These are phyloP conservation scores for Polyploca ridens DNA, from an alignment of 2,888 invertebrate genomes.

Conservation along the genomic window DNA sequence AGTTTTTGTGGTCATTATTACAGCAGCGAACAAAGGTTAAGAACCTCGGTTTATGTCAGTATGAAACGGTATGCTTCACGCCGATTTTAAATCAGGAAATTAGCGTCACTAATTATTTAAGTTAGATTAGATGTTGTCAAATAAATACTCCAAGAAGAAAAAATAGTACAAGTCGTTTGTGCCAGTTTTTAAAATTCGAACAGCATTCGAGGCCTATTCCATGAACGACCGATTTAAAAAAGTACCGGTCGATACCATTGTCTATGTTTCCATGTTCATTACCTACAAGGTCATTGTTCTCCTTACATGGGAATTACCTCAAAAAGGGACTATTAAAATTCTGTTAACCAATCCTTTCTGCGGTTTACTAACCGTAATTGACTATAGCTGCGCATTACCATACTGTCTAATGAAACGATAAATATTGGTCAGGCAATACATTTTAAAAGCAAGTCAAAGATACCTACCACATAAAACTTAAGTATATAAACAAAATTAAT, in stretches of 20 bases:
- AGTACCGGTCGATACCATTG: constrained; percentile 24
- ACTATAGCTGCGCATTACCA: neutral
- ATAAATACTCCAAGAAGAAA: neutral
- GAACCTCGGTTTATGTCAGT: constrained; percentile 36
- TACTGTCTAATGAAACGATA: neutral
- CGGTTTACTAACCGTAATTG: constrained; percentile 25
- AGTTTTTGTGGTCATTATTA: constrained; percentile 41
- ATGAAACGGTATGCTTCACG: constrained; percentile 38
- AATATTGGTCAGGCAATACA: neutral
- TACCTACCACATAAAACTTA: no score
- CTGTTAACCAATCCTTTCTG: constrained; percentile 18
- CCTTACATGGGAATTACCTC: constrained; percentile 28
- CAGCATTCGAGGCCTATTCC: constrained; percentile 18
- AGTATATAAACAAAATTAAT: no score
- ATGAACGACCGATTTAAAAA: constrained; percentile 21
- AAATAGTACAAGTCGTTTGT: neutral
- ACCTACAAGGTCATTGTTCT: constrained; percentile 30
- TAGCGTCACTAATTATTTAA: neutral
- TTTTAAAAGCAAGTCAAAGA: neutral
- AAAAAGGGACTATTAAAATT: constrained; percentile 30
- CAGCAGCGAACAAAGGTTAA: constrained; percentile 40
- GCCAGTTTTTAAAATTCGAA: neutral
- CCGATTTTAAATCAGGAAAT: constrained; percentile 22
- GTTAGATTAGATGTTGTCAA: neutral
- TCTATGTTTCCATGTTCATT: constrained; percentile 23